Conservation (phyloP, 2,888 invertebrate species). For the Drosophila mulleri region DNA sequence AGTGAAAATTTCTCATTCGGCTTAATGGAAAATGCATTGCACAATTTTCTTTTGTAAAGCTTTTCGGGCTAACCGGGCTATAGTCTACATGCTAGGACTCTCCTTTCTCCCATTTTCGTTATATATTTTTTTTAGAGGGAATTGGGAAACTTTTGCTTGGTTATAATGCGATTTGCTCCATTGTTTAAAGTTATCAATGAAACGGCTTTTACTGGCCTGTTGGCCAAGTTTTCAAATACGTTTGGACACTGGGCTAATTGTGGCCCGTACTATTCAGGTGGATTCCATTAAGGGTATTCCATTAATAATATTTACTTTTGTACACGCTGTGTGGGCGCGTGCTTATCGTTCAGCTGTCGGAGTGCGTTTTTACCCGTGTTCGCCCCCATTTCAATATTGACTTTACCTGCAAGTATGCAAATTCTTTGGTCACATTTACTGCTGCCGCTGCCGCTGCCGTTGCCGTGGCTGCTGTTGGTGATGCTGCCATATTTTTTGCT, state of each 20-base stretch:
- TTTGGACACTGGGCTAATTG: constrained; percentile 19
- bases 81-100: not conserved
- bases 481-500: constrained; percentile 24
- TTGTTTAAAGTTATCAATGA: constrained; percentile 31
- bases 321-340: constrained; percentile 2
- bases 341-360: constrained; percentile 16
- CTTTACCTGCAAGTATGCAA: constrained; percentile 38
- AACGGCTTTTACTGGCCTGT: not conserved
- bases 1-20: constrained; percentile 48
- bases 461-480: constrained; percentile 8
- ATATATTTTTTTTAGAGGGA: constrained; percentile 11
- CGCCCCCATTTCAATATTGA: constrained; percentile 12
- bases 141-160: constrained; percentile 52
- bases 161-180: constrained; percentile 35
- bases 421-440: constrained; percentile 27
- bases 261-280: not conserved
- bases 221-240: constrained; percentile 5
- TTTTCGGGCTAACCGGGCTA: constrained; percentile 20
- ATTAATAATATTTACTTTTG: constrained; percentile 12
- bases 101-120: not conserved
- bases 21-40: constrained; percentile 53
- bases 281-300: not conserved
- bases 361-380: constrained; percentile 8
- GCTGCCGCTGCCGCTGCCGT: not conserved
- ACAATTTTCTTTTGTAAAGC: constrained; percentile 46